phyloP scores from a whole-genome alignment of 2,888 invertebrate genomes.

The Autographa gamma region DNA sequence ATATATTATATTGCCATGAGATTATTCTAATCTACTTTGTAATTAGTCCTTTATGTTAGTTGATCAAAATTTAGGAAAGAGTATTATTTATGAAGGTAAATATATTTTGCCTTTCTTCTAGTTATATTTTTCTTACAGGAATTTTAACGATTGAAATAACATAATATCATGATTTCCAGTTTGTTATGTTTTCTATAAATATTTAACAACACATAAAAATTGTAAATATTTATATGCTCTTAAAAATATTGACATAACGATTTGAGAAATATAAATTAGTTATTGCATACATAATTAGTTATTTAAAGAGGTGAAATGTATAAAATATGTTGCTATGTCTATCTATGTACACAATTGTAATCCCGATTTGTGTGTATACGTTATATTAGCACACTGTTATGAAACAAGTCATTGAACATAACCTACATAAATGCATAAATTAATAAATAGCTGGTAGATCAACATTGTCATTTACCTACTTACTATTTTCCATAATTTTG shows the following conservation, averaged over 20 bases:
- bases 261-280: conserved; percentile 31
- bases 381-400: conserved; percentile 14
- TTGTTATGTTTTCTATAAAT: conserved; percentile 36
- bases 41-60: conserved; percentile 31
- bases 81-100: conserved; percentile 46
- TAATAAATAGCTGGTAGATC: conserved; percentile 6
- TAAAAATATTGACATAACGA: conserved; percentile 21
- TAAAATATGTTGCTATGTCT: conserved; percentile 9
- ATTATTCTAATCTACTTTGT: conserved; percentile 45
- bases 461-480: conserved; percentile 28
- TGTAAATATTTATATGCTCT: conserved; percentile 53
- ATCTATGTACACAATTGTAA: conserved; percentile 9
- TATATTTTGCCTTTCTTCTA: conserved; percentile 32
- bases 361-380: not conserved
- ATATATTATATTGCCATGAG: conserved; percentile 40
- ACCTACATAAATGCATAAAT: conserved; percentile 15
- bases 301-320: conserved; percentile 18
- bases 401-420: conserved; percentile 7
- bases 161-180: conserved; percentile 21
- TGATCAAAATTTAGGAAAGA: conserved; percentile 40
- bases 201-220: conserved; percentile 34
- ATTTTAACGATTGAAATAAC: conserved; percentile 30
- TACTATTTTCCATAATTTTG: conserved; percentile 24
- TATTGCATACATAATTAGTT: conserved; percentile 14
- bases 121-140: conserved; percentile 22